Base-by-base conservation (phyloP, 2,888 invertebrate species). In the Ectemnius cavifrons region DNA sequence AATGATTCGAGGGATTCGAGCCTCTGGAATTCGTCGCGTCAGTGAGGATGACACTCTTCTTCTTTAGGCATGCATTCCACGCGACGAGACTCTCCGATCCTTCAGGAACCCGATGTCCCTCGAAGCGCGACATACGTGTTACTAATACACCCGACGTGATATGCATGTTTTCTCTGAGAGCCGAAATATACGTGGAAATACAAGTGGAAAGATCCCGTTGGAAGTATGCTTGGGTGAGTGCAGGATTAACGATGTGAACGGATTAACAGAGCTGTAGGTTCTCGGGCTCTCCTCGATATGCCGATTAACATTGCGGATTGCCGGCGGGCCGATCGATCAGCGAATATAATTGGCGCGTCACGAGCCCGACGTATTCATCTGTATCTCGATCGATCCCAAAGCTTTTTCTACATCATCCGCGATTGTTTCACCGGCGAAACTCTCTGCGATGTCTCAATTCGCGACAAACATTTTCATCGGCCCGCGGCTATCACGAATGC, bases 131-230 rank as follows among this genome's bases (percentile, higher is more conserved):
- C 37, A 37, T 73, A 74, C 71, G 58, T 52, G 68, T 85, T 84
- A 85, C 82, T 85, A 85, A 84, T 84, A 85, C 78, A 67, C 66
- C 68, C 68, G 66, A 75, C 82, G 76, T 84, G 84, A 84, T 80
- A 49, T 61, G 78, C 68, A 52, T 28, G 20, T 82, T 82, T 74
- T 75, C 83, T 73, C 74, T 57, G 37, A 68, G 65, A 56, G 66
- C 11, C 16, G 20, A 62, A 56, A 66, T 68, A 37, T 8, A 72
- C 68, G 72, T 77, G 77, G 66, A 77, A 77, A 77, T 11, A 52
- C 13, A 11, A 11, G 1, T 37, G 37, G 37, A 37, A 37, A 11
- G 37, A 37, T 11, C 23, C 23, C 23, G 23, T 23, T 23, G 23
- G 23, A 23, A 23, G 23, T 23, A 23, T 23, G 23, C 23, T 23